A percentile compares a stretch with the other conserved stretches of the same genome.
phyloP scores from a whole-genome alignment of 2,797 vertebrate species.

The Ctenopoma multispine region DNA sequence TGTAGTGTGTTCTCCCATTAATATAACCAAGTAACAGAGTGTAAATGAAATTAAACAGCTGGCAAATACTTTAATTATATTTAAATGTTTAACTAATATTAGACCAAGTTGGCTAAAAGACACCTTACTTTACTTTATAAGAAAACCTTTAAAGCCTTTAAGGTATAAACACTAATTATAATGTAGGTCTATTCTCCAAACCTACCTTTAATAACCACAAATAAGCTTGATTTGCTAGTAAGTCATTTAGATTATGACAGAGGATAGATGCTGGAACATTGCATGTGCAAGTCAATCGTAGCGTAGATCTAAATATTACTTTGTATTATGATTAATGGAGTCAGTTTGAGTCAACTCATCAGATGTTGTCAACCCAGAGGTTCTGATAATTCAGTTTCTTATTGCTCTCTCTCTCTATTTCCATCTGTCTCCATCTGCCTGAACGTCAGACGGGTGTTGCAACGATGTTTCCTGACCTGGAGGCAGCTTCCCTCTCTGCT shows the following conservation, averaged over 20 bases:
- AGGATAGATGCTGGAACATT: neutral
- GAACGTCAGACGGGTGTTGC: slow-evolving; percentile 80
- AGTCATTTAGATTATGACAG: neutral
- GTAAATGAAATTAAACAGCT: slow-evolving; percentile 32
- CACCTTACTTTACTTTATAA: too few relatives aligned
- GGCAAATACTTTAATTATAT: slow-evolving; percentile 15
- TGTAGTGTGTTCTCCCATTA: neutral
- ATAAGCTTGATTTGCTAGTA: neutral
- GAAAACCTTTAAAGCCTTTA: neutral
- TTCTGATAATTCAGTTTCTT: slow-evolving; percentile 56
- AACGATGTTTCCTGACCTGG: slow-evolving; percentile 85
- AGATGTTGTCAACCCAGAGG: slow-evolving; percentile 49
- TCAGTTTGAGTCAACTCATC: slow-evolving; percentile 49
- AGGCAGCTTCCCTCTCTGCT: slow-evolving; percentile 79
- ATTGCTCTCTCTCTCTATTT: slow-evolving; percentile 54
- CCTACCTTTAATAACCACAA: neutral
- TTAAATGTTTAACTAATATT: neutral
- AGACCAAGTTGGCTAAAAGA: neutral
- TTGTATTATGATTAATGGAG: slow-evolving; percentile 16
- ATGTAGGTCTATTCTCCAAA: neutral
- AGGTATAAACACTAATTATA: neutral
- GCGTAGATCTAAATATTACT: too few relatives aligned
- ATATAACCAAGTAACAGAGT: slow-evolving; percentile 12
- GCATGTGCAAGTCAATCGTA: too few relatives aligned
- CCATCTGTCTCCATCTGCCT: slow-evolving; percentile 65